Evolutionary conservation across 2,113 vertebrate species (phyloP), one percentile per base, ranked within the genome.

Genomic region (Synodontis membranacea): DNA sequence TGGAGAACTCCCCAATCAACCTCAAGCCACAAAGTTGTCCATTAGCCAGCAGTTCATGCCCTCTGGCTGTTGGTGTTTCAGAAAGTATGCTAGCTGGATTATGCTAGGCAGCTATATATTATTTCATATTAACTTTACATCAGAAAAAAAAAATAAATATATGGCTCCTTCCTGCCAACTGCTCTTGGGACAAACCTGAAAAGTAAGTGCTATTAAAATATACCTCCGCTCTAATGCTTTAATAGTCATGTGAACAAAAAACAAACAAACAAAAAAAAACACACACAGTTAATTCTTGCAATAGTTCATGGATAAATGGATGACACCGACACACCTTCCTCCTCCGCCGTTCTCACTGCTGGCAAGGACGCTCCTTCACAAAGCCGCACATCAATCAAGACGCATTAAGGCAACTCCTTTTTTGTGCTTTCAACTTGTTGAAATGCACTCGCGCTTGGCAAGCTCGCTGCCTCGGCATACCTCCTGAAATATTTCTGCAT

Each of bases 1-100:
- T 48, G 64, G 60, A 87, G 76, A 84, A 60, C 90, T 92, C 82
- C 90, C 88, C 6, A 52, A 88, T 92, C 89, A 86, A 84, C 88
- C 76, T 90, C 90, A 88, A 90, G 90, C 86, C 56, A 88, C 84
- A 0, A 81, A 80, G 76, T 10, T 86, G 90, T 94, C 93, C 87
- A 90, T 92, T 90, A 4, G 17, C 50, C 87, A 88, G 9, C 86
- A 91, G 84, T 80, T 91, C 42, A 89, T 87, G 31, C 89, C 93
- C 88, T 50, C 80, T 89, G 88, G 88, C 90, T 92, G 89, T 66
- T 48, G 88, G 85, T 84, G 88, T 87, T 86, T 90, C 68, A 86
- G 86, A 28, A 91, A 85, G 92, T 93, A 88, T 86, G 89, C 60
- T 34, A 80, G 82, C 76, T 56, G 68, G 56, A 86, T 86, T 60